Conservation (phyloP, 2,113 vertebrate genomes). For the Mola mola region DNA sequence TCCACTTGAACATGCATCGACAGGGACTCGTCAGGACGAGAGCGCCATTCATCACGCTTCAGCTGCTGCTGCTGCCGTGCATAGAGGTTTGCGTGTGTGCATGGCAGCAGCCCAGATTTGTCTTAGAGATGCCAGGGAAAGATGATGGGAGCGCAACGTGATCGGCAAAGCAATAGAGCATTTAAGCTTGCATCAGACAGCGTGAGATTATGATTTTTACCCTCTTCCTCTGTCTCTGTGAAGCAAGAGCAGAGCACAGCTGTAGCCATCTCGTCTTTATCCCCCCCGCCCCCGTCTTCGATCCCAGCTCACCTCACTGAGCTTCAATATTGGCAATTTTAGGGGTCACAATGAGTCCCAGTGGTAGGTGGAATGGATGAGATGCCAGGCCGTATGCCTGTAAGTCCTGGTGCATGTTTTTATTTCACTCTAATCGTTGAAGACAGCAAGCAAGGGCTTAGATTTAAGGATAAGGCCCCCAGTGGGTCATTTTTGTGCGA, state of each 20-base stretch:
- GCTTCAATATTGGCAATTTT: constrained; percentile 78
- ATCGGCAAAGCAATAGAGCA: constrained; percentile 85
- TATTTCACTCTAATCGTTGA: constrained; percentile 71
- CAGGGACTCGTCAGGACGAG: constrained; percentile 79
- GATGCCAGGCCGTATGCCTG: constrained; percentile 64
- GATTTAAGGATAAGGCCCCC: constrained; percentile 64
- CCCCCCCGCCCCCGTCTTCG: constrained; percentile 26
- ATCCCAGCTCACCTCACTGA: constrained; percentile 67
- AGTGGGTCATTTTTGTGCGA: constrained; percentile 39
- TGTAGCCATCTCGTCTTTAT: constrained; percentile 63
- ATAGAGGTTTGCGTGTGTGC: constrained; percentile 68
- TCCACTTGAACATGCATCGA: constrained; percentile 85
- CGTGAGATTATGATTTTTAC: constrained; percentile 80
- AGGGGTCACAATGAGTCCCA: constrained; percentile 74
- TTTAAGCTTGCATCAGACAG: constrained; percentile 85
- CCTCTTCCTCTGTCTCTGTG: constrained; percentile 64
- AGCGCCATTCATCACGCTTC: constrained; percentile 80
- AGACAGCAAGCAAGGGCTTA: constrained; percentile 61
- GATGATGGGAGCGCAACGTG: constrained; percentile 83
- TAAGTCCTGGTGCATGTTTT: constrained; percentile 73
- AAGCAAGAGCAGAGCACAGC: constrained; percentile 63
- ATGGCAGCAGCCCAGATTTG: constrained; percentile 79
- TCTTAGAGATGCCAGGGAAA: constrained; percentile 79
- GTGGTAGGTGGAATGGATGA: constrained; percentile 73
- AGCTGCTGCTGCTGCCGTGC: constrained; percentile 71